Percentiles rank a stretch among this genome's conserved stretches.
Conservation (phyloP, 2,113 vertebrate genomes). For the Sphaerodactylus townsendi region DNA sequence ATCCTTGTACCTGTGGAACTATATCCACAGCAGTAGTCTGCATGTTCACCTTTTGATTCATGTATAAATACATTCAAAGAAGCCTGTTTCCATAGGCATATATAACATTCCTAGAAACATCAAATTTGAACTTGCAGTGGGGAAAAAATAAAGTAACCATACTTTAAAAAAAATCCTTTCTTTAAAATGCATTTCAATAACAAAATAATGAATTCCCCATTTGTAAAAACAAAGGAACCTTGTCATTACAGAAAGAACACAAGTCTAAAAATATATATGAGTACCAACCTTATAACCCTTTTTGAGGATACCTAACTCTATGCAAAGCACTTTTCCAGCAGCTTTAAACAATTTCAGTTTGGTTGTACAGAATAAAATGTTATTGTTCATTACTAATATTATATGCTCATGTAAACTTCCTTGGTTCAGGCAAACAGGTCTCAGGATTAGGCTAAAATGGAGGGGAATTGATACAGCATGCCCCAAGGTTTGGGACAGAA, state of each 20-base stretch:
- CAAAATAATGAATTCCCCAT: conserved; percentile 19
- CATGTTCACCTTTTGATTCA: background rate
- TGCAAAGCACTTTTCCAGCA: conserved; percentile 34
- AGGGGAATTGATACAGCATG: too few species aligned
- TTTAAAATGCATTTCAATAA: conserved; percentile 16
- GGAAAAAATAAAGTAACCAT: background rate
- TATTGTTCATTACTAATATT: conserved; percentile 31
- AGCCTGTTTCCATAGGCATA: background rate
- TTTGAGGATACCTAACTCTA: conserved; percentile 37
- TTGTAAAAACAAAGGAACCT: conserved; percentile 59
- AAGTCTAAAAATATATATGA: background rate
- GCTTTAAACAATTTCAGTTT: background rate
- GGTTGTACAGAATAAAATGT: background rate
- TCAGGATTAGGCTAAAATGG: too few species aligned
- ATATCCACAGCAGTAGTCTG: background rate
- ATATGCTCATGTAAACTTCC: too few species aligned
- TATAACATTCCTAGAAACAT: too few species aligned
- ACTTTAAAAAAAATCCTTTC: conserved; percentile 29
- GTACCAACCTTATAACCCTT: conserved; percentile 25
- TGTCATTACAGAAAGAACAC: conserved; percentile 39
- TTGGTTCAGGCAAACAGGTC: background rate
- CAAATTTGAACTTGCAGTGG: background rate
- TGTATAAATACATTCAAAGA: background rate
- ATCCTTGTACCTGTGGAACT: background rate
- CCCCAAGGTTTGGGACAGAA: too few species aligned